Evolutionary conservation across 2,797 vertebrate species (phyloP), one percentile per base, ranked within the genome.

Genomic region (Petrocephalus schoutedeni): DNA sequence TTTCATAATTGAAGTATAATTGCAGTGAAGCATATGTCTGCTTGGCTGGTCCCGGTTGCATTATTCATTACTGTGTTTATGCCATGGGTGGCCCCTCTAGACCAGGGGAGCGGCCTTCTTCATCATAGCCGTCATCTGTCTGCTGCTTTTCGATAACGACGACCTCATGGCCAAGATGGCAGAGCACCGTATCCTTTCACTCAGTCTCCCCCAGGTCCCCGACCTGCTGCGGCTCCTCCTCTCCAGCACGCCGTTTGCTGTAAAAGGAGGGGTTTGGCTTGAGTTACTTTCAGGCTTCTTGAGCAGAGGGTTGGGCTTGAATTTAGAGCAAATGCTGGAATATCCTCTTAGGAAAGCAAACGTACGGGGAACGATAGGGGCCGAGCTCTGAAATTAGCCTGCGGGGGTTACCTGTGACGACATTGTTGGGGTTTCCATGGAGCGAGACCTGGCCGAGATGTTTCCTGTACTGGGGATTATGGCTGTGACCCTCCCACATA

Each of bases 91-190:
- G 88, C 23, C 67, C 89, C 91, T 88, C 14, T 93, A 99, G 98
- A 99, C 97, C 77, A 97, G 98, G 94, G 98, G 98, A 10, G 97
- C 97, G 88, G 98, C 95, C 16, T 96, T 99, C 92, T 99, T 99
- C 94, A 97, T 99, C 93, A 97, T 99, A 89, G 98, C 97, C 90
- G 97, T 99, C 61, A 96, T 99, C 91, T 99, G 98, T 92, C 95
- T 99, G 49, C 94, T 99, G 3, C 97, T 99, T 91, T 99, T 99
- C 51, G 98, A 99, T 94, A 99, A 99, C 71, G 98, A 99, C 84
- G 98, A 99, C 89, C 97, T 99, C 89, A 99, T 99, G 98, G 97
- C 98, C 56, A 99, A 99, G 94, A 98, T 99, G 96, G 98, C 98
- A 4, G 98, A 99, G 91, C 98, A 99, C 93, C 98, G 98, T 99